These are phyloP conservation scores for Malacoctenus gilli DNA, from an alignment of 2,797 vertebrate species.

Conservation along the genomic window DNA sequence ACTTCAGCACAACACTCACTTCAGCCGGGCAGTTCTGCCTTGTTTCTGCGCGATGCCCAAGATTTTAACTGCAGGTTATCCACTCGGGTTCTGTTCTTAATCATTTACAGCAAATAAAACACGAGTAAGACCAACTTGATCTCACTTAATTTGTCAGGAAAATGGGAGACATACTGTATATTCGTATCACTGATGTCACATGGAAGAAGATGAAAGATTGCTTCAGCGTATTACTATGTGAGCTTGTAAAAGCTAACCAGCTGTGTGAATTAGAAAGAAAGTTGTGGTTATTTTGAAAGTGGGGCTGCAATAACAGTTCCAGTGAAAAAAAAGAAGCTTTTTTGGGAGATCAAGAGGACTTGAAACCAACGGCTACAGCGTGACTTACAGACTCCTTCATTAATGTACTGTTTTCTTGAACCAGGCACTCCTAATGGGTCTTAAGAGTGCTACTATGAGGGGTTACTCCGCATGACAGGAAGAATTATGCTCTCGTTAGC, in stretches of 20 bases:
- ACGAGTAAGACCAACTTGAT: constrained; percentile 16
- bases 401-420: constrained; percentile 45
- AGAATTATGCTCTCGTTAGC: constrained; percentile 62
- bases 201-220: constrained; percentile 26
- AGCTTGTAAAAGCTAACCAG: neutral
- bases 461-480: constrained; percentile 41
- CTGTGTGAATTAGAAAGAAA: constrained; percentile 21
- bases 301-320: constrained; percentile 18
- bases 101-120: constrained; percentile 20
- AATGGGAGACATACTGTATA: constrained; percentile 6
- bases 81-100: constrained; percentile 12
- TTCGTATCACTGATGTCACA: constrained; percentile 6
- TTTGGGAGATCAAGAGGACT: constrained; percentile 18
- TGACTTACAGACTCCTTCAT: constrained; percentile 23
- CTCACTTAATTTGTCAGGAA: neutral
- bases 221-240: neutral
- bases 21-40: too few relatives aligned
- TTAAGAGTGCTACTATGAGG: constrained; percentile 32
- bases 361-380: constrained; percentile 4
- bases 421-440: constrained; percentile 28
- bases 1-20: constrained; percentile 24
- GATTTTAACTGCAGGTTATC: constrained; percentile 1
- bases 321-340: constrained; percentile 11
- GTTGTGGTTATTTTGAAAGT: constrained; percentile 21
- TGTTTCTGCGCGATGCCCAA: constrained; percentile 25